Evolutionary conservation across 1,140 invertebrate species (phyloP).

Genomic region (Trichonephila clavata): DNA sequence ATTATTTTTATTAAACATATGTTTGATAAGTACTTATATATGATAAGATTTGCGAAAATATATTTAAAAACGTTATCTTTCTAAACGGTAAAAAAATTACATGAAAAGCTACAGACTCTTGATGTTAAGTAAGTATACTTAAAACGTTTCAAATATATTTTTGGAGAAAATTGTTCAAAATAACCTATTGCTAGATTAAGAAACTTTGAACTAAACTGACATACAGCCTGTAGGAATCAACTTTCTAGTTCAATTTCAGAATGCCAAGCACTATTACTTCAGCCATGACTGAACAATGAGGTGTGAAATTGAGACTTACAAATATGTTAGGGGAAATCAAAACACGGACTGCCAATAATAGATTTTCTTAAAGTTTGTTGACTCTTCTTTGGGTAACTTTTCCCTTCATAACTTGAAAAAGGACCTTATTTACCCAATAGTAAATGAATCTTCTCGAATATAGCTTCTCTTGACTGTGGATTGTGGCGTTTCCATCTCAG

Average conservation of each 20-base stretch:
- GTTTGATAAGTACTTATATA: too few species aligned
- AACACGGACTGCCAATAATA: slow-evolving; percentile 54
- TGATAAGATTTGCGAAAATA: too few species aligned
- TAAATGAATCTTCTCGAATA: slow-evolving; percentile 63
- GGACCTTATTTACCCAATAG: slow-evolving; percentile 64
- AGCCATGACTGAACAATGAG: slow-evolving; percentile 24
- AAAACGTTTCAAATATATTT: too few species aligned
- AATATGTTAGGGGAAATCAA: slow-evolving; percentile 16
- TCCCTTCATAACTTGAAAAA: slow-evolving; percentile 49
- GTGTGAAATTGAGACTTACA: slow-evolving; percentile 50
- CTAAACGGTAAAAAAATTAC: too few species aligned
- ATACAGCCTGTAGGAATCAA: not conserved
- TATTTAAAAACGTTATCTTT: too few species aligned
- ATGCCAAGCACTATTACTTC: not conserved
- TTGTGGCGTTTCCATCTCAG: slow-evolving; percentile 34
- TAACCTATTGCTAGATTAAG: not conserved
- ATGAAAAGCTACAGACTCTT: too few species aligned
- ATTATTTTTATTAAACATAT: too few species aligned
- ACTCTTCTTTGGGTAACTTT: slow-evolving; percentile 41
- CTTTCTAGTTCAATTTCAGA: not conserved
- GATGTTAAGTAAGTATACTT: too few species aligned
- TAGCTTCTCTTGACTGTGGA: slow-evolving; percentile 19
- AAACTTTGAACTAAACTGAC: not conserved
- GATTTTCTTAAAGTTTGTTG: slow-evolving; percentile 58
- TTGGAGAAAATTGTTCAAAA: too few species aligned